phyloP scores from a whole-genome alignment of 2,797 vertebrate species.

The Pipistrellus kuhlii region DNA sequence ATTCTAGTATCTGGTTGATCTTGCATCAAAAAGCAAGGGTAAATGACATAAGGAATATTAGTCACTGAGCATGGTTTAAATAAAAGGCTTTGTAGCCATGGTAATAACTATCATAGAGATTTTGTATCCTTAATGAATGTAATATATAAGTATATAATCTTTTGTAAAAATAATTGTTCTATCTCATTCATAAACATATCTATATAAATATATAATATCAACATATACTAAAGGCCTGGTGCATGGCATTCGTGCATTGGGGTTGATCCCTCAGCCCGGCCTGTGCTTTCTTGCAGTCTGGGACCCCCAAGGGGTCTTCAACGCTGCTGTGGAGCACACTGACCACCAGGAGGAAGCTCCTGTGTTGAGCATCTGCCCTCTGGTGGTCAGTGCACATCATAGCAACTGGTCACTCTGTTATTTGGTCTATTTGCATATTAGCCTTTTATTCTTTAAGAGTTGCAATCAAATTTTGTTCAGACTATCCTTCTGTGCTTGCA shows the following conservation, averaged over 20 bases:
- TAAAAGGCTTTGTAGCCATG: not conserved
- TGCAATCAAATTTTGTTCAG: not conserved
- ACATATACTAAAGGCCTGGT: not conserved
- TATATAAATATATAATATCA: not conserved
- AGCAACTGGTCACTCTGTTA: no score
- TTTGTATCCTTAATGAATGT: not conserved
- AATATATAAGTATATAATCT: not conserved
- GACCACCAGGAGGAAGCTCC: no score
- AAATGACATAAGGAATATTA: conserved; percentile 46
- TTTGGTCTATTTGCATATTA: no score
- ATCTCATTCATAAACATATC: not conserved
- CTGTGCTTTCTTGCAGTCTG: no score
- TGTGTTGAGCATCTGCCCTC: no score
- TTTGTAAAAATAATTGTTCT: conserved; percentile 6
- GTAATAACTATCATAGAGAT: conserved; percentile 4
- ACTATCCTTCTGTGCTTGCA: not conserved
- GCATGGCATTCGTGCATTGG: no score
- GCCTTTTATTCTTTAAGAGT: not conserved
- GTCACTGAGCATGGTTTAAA: not conserved
- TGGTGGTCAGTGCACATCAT: no score
- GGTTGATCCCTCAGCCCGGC: no score
- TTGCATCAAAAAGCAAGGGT: not conserved
- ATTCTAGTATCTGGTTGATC: conserved; percentile 40
- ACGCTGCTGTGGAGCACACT: no score
- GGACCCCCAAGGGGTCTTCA: no score